phyloP scores from a whole-genome alignment of 2,797 vertebrate genomes.

The Sphenodon punctatus region DNA sequence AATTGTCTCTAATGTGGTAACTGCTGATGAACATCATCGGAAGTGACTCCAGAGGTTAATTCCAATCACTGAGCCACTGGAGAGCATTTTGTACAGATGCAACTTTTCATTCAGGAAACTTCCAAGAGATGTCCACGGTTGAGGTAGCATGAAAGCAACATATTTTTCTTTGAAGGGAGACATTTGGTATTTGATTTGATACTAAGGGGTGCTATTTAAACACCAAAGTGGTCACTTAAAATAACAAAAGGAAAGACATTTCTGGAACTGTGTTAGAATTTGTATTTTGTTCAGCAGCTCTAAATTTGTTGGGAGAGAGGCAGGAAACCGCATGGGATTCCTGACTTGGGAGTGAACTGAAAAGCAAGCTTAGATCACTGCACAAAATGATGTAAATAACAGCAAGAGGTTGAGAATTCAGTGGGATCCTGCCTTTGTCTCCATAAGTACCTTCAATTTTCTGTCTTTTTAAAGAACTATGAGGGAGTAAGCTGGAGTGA shows the following conservation, averaged over 20 bases:
- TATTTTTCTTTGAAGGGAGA: neutral
- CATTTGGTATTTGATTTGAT: fast-evolving
- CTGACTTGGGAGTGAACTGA: neutral
- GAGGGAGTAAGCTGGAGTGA: neutral
- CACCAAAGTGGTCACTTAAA: neutral
- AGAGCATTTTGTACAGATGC: neutral
- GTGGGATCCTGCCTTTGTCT: conserved; percentile 13
- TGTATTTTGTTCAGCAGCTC: conserved; percentile 44
- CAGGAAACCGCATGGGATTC: neutral
- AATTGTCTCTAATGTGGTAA: neutral
- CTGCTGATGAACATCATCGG: neutral
- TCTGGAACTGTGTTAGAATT: conserved; percentile 2
- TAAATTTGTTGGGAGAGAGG: neutral
- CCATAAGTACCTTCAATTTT: neutral
- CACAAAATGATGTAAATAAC: neutral
- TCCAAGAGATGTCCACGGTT: too few species aligned
- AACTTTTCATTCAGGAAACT: neutral
- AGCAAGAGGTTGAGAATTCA: conserved; percentile 47
- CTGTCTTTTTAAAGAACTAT: neutral
- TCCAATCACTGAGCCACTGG: neutral
- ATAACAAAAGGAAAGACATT: neutral
- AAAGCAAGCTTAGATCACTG: neutral
- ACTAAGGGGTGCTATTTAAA: neutral
- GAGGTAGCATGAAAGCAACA: neutral
- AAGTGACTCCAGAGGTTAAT: neutral